These are phyloP conservation scores for Erythrocercus mccallii DNA, from an alignment of 2,113 vertebrate species.

Conservation along the genomic window DNA sequence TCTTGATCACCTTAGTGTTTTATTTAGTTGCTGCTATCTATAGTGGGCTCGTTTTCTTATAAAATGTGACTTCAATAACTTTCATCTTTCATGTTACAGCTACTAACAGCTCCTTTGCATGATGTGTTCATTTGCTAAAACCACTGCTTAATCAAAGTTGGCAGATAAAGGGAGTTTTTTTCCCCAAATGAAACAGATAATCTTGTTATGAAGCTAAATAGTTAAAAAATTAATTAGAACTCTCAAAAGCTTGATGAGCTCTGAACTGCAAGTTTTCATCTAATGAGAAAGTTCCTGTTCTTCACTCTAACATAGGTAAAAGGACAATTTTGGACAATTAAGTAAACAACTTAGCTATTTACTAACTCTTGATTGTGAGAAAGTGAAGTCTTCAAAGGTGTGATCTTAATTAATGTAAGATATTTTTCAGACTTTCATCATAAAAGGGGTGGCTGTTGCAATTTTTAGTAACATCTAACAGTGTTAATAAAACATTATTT, in stretches of 20 bases:
- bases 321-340: slow-evolving; percentile 9
- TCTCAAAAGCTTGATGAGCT: slow-evolving; percentile 48
- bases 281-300: slow-evolving; percentile 14
- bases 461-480: neutral
- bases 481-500: neutral
- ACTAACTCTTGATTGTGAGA: slow-evolving; percentile 28
- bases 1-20: slow-evolving; percentile 18
- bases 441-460: neutral
- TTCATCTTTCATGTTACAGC: neutral
- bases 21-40: neutral
- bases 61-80: neutral
- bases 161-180: neutral
- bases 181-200: neutral
- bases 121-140: neutral
- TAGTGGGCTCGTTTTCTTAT: neutral
- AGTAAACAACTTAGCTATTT: slow-evolving; percentile 28
- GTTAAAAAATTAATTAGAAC: slow-evolving; percentile 28
- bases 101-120: slow-evolving; percentile 11
- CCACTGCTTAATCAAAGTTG: slow-evolving; percentile 31
- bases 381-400: slow-evolving; percentile 28
- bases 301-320: neutral
- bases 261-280: slow-evolving; percentile 42
- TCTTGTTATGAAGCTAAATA: slow-evolving; percentile 35
- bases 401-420: slow-evolving; percentile 43
- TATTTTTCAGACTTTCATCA: neutral